These are phyloP conservation scores for Ptychoptera albimana DNA, from an alignment of 2,888 invertebrate genomes.

Conservation along the genomic window DNA sequence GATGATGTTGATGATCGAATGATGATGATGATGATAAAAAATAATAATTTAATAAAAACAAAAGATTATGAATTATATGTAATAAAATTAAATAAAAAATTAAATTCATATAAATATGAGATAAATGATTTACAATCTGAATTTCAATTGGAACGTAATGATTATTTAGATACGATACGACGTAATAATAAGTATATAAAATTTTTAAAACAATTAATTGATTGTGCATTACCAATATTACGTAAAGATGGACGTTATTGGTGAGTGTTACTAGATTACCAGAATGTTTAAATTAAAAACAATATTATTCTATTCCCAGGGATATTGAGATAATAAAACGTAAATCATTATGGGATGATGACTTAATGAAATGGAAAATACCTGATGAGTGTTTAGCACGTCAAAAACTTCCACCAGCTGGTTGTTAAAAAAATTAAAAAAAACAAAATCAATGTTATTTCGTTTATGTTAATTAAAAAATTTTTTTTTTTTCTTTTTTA, in stretches of 20 bases:
- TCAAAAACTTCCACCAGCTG: constrained; percentile 52
- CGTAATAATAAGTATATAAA: constrained; percentile 53
- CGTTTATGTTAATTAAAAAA: background rate
- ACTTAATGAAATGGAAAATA: constrained; percentile 49
- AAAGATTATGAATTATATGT: background rate
- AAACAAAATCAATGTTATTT: background rate
- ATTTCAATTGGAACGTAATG: constrained; percentile 66
- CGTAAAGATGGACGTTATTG: constrained; percentile 59
- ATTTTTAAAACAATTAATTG: constrained; percentile 45
- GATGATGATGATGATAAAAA: background rate
- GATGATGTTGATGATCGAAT: too few relatives aligned
- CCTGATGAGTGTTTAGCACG: constrained; percentile 48
- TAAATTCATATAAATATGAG: constrained; percentile 38
- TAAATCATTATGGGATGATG: constrained; percentile 59
- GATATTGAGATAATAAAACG: constrained; percentile 52
- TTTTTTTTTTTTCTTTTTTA: background rate
- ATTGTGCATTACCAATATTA: constrained; percentile 49
- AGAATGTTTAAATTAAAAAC: background rate
- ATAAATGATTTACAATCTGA: constrained; percentile 63
- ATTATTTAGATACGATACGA: constrained; percentile 67
- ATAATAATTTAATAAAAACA: background rate
- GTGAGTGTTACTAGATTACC: constrained; percentile 20
- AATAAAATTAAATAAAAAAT: background rate
- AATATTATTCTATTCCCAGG: constrained; percentile 22
- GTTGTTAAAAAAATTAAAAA: constrained; percentile 22